These are phyloP conservation scores for Agelastica alni DNA, from an alignment of 2,888 invertebrate species.

Conservation along the genomic window DNA sequence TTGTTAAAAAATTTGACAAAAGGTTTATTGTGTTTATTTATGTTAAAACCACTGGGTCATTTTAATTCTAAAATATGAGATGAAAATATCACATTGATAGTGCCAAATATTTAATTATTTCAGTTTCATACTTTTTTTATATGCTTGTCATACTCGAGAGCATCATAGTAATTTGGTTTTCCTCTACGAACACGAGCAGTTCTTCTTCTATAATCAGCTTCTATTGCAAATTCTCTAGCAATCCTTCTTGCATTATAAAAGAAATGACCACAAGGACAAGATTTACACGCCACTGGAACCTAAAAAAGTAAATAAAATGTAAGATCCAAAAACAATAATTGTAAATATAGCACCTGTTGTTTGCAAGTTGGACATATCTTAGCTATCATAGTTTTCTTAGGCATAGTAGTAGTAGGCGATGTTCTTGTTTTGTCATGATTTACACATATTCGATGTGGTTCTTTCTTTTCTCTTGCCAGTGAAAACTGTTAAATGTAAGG, in stretches of 20 bases:
- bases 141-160: constrained; percentile 78
- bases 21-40: too few species aligned
- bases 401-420: constrained; percentile 34
- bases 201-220: constrained; percentile 63
- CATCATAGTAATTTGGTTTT: constrained; percentile 83
- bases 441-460: constrained; percentile 12
- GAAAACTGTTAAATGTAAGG: too few species aligned
- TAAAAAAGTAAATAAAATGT: constrained; percentile 45
- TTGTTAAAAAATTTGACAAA: constrained; percentile 13
- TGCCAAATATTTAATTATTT: too few species aligned
- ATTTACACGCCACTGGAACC: constrained; percentile 85
- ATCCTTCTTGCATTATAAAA: constrained; percentile 73
- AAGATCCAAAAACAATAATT: background rate
- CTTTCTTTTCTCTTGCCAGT: background rate
- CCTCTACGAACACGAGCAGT: constrained; percentile 76
- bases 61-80: too few species aligned
- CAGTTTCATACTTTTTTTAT: constrained; percentile 65
- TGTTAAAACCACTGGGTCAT: too few species aligned
- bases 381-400: constrained; percentile 47
- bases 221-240: constrained; percentile 57
- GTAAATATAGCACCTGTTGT: constrained; percentile 42
- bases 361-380: constrained; percentile 51
- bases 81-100: too few species aligned
- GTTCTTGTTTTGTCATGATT: constrained; percentile 20
- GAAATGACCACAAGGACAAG: constrained; percentile 81